A percentile compares a stretch with the other conserved stretches of the same genome.
phyloP scores from a whole-genome alignment of 2,888 invertebrate species.

The Andrena marginata region DNA sequence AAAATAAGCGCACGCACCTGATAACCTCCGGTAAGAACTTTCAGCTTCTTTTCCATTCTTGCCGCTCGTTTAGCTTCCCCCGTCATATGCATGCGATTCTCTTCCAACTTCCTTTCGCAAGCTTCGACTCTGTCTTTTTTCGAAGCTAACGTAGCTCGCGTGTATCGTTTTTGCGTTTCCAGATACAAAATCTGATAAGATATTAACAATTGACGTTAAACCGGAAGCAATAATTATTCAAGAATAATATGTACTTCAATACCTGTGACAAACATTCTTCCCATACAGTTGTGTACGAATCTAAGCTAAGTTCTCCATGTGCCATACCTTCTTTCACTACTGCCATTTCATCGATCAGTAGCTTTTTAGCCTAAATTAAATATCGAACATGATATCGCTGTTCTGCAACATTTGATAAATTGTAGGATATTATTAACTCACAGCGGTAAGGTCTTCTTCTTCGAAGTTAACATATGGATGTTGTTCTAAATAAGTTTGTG shows the following conservation, averaged over 20 bases:
- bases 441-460: constrained; percentile 88
- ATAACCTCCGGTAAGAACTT: constrained; percentile 97
- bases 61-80: constrained; percentile 98
- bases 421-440: constrained; percentile 66
- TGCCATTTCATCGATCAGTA: constrained; percentile 94
- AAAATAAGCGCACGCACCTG: constrained; percentile 86
- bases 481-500: constrained; percentile 93
- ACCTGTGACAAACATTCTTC: constrained; percentile 98
- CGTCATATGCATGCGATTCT: constrained; percentile 98
- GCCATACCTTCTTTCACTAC: constrained; percentile 97
- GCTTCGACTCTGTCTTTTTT: constrained; percentile 98
- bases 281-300: constrained; percentile 98
- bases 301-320: constrained; percentile 96
- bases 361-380: constrained; percentile 86
- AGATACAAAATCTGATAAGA: constrained; percentile 91
- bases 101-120: constrained; percentile 95
- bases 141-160: constrained; percentile 96
- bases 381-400: neutral
- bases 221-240: neutral
- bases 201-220: neutral
- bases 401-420: neutral
- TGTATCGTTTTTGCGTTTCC: constrained; percentile 96
- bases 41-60: constrained; percentile 98
- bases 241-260: constrained; percentile 10
- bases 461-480: constrained; percentile 93